phyloP scores from a whole-genome alignment of 2,797 vertebrate genomes.

The Epinephelus coioides region DNA sequence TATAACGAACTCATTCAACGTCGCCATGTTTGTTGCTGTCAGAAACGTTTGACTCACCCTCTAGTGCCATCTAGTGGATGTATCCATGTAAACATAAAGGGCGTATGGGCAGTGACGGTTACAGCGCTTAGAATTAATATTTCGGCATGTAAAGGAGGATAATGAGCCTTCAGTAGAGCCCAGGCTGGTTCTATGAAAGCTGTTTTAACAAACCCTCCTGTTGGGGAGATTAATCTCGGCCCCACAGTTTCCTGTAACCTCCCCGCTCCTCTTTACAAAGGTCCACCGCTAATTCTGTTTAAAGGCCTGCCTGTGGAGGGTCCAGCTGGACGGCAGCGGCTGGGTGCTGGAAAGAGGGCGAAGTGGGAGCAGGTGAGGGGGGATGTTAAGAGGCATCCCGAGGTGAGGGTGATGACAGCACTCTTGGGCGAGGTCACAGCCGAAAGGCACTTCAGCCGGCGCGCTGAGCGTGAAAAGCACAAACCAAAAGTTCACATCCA shows the following conservation, averaged over 20 bases:
- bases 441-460: constrained; percentile 60
- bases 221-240: constrained; percentile 4
- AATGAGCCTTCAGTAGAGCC: no score
- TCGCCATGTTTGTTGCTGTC: no score
- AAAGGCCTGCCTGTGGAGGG: constrained; percentile 44
- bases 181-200: background rate
- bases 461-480: constrained; percentile 39
- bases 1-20: no score
- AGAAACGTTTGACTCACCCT: no score
- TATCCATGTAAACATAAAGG: no score
- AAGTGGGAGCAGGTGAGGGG: constrained; percentile 43
- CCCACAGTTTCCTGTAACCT: constrained; percentile 10
- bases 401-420: constrained; percentile 58
- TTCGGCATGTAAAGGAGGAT: no score
- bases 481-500: constrained; percentile 46
- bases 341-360: constrained; percentile 36
- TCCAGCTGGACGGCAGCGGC: constrained; percentile 27
- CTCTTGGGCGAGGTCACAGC: constrained; percentile 31
- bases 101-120: no score
- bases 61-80: no score
- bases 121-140: no score
- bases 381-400: constrained; percentile 48
- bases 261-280: constrained; percentile 37
- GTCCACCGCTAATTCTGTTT: constrained; percentile 40
- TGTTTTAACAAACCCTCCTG: constrained; percentile 4